Base-by-base conservation (phyloP, 2,888 invertebrate genomes). In the Chrysolina haemoptera region DNA sequence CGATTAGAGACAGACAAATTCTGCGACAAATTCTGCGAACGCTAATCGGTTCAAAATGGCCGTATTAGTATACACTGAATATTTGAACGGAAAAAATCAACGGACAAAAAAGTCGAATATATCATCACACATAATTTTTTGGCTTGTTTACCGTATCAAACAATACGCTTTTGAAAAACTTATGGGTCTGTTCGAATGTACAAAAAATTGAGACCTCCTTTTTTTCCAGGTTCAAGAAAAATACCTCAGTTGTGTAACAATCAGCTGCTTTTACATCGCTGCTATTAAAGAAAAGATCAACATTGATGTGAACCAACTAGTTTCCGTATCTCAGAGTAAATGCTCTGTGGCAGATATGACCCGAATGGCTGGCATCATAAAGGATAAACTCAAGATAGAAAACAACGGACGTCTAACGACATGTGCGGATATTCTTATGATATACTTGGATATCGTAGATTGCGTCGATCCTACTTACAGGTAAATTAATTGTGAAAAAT, bases 191-290 rank as follows among this genome's bases (percentile, higher is more conserved):
- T 35, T 35, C 8, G 35, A 35, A 6, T 35, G 8, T 35, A 35
- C 4, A 8, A 6, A 6, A 6, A 6, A 35, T 35, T 35, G 8
- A 35, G 6, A 35, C 8, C 16, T 16, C 6, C 16, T 77, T 74
- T 71, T 76, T 80, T 82, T 81, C 69, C 79, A 90, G 89, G 92
- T 92, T 4, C 91, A 91, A 75, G 94, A 94, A 68, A 96, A 95
- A 86, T 96, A 96, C 89, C 92, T 97, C 89, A 94, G 94, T 8
- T 96, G 96, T 89, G 94, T 97, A 87, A 94, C 95, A 16, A 93
- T 96, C 46, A 93, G 96, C 76, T 95, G 96, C 82, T 94, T 96
- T 89, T 93, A 95, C 89, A 91, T 96, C 83, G 96, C 96, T 74
- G 93, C 95, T 82, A 90, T 91, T 85, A 91, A 93, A 73, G 89